Evolutionary conservation across 2,113 vertebrate species (phyloP).

Genomic region (Upupa epops): DNA sequence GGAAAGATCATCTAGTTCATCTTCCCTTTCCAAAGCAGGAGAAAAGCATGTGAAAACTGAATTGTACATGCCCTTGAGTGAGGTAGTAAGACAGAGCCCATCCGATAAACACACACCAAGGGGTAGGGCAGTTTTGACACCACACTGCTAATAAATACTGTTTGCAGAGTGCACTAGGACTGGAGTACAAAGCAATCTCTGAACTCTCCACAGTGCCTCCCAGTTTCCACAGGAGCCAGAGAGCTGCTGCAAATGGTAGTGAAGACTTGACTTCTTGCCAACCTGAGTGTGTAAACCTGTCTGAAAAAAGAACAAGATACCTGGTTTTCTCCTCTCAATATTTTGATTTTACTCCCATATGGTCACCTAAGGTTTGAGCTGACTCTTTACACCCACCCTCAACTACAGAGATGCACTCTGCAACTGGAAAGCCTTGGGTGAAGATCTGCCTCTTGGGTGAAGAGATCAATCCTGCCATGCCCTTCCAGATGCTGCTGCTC

Average conservation of each 20-base stretch:
- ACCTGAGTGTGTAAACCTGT: neutral
- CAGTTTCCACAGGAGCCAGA: neutral
- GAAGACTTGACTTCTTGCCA: neutral
- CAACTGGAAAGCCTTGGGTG: neutral
- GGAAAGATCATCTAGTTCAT: no score
- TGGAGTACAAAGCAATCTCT: neutral
- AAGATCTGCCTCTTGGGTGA: neutral
- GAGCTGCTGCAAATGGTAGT: neutral
- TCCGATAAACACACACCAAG: neutral
- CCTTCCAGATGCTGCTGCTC: neutral
- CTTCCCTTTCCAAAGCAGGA: neutral
- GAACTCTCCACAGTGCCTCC: neutral
- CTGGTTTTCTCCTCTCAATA: neutral
- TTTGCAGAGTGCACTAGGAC: neutral
- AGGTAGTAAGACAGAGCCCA: neutral
- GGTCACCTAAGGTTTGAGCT: neutral
- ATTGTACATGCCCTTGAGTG: fast-evolving
- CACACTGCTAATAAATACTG: neutral
- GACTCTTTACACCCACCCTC: neutral
- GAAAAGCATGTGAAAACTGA: neutral
- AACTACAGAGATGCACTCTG: neutral
- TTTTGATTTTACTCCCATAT: neutral
- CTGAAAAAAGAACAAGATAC: neutral
- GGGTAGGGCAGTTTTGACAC: neutral
- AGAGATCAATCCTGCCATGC: neutral